These are phyloP conservation scores for Chloromyia formosa DNA, from an alignment of 2,888 invertebrate genomes.

Conservation along the genomic window DNA sequence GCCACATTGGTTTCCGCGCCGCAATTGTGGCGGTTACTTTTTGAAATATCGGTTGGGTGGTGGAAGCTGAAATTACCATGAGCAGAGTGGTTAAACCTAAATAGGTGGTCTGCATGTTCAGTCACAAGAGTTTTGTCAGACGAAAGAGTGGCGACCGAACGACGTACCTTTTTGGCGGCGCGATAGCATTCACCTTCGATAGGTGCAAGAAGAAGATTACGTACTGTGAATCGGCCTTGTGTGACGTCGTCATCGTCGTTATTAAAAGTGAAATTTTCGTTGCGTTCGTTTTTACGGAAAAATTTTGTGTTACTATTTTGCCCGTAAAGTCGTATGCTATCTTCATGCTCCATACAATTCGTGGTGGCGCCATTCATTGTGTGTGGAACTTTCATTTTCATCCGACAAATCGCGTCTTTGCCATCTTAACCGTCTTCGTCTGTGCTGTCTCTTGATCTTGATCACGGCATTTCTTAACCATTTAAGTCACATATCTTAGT, in stretches of 20 bases:
- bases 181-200: constrained; percentile 43
- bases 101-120: neutral
- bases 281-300: constrained; percentile 39
- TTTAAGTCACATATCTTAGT: constrained; percentile 4
- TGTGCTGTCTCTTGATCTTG: neutral
- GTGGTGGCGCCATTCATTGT: constrained; percentile 27
- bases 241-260: constrained; percentile 12
- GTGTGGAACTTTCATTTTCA: constrained; percentile 42
- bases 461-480: constrained; percentile 10
- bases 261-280: constrained; percentile 47
- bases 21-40: constrained; percentile 10
- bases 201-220: constrained; percentile 40
- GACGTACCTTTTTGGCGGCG: neutral
- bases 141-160: neutral
- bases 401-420: constrained; percentile 25
- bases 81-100: constrained; percentile 9
- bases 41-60: constrained; percentile 19
- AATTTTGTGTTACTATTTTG: constrained; percentile 27
- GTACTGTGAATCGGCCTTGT: constrained; percentile 37
- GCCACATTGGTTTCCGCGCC: neutral
- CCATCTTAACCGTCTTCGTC: constrained; percentile 31
- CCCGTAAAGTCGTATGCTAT: constrained; percentile 2
- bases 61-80: constrained; percentile 15
- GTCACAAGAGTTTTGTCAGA: constrained; percentile 37
- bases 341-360: constrained; percentile 27